Evolutionary conservation across 2,113 vertebrate genomes (phyloP).

Genomic region (Channa argus): DNA sequence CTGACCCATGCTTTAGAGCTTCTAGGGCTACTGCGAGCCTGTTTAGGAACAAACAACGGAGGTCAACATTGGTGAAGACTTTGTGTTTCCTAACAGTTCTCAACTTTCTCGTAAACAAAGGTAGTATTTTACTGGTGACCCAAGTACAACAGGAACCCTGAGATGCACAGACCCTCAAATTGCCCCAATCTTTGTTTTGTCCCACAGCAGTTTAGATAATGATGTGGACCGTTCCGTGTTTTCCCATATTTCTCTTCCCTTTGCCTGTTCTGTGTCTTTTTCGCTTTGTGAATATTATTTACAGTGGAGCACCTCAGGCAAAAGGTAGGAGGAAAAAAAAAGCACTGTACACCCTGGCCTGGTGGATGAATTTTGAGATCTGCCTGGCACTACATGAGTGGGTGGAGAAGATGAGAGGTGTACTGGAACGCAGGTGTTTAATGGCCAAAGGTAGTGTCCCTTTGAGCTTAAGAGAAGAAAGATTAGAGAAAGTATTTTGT

Average conservation of each 20-base stretch:
- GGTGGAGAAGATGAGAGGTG: conserved; percentile 38
- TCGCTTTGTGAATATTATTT: conserved; percentile 52
- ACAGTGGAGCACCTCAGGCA: conserved; percentile 35
- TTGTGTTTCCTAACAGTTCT: conserved; percentile 16
- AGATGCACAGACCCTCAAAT: conserved; percentile 1
- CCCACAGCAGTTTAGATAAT: conserved; percentile 30
- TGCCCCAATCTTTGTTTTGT: background rate
- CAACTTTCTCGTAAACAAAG: conserved; percentile 1
- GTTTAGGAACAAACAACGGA: conserved; percentile 58
- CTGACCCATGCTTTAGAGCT: conserved; percentile 61
- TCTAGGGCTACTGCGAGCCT: conserved; percentile 41
- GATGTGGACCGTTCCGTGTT: conserved; percentile 15
- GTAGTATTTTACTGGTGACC: conserved; percentile 4
- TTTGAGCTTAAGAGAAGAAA: conserved; percentile 11
- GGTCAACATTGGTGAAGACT: conserved; percentile 32
- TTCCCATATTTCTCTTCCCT: background rate
- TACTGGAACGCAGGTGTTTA: conserved; percentile 43
- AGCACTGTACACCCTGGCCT: conserved; percentile 22
- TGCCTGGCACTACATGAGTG: conserved; percentile 28
- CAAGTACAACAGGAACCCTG: conserved; percentile 15
- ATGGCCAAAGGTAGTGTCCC: conserved; percentile 14
- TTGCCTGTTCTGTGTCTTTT: background rate
- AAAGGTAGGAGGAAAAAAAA: conserved; percentile 25
- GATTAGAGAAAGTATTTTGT: conserved; percentile 8
- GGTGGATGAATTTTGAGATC: conserved; percentile 68